Evolutionary conservation across 2,797 vertebrate genomes (phyloP).

Genomic region (Melanotaenia pygmaea): DNA sequence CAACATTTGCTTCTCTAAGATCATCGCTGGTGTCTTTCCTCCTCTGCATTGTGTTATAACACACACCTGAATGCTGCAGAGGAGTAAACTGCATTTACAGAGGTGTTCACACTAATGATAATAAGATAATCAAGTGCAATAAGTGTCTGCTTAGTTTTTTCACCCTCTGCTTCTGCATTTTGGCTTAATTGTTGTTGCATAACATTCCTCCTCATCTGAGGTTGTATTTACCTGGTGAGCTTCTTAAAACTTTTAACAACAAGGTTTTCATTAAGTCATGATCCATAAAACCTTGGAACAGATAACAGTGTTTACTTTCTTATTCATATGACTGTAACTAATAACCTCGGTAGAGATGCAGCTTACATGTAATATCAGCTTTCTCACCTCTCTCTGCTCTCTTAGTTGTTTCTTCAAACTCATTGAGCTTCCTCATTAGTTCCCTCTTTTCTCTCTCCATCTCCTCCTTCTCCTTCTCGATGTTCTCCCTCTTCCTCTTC

Average conservation of each 20-base stretch:
- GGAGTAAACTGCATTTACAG: too few species aligned
- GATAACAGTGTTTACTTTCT: background rate
- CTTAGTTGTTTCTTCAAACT: constrained; percentile 93
- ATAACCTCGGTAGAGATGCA: background rate
- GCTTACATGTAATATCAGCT: background rate
- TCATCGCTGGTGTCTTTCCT: too few species aligned
- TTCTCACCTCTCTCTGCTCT: constrained; percentile 92
- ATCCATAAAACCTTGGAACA: background rate
- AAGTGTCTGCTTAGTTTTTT: background rate
- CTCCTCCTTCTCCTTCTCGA: constrained; percentile 92
- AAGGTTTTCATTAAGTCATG: background rate
- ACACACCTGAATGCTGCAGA: too few species aligned
- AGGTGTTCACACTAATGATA: too few species aligned
- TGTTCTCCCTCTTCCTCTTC: constrained; percentile 89
- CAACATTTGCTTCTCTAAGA: too few species aligned
- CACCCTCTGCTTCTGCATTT: background rate
- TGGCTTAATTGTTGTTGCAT: background rate
- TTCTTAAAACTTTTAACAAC: background rate
- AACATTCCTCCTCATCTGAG: too few species aligned
- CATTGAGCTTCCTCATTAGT: constrained; percentile 88
- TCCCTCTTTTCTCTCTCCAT: constrained; percentile 93
- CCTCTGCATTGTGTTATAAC: too few species aligned
- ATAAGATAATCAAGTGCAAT: background rate
- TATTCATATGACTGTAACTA: background rate
- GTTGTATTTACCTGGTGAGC: background rate